Evolutionary conservation across 2,888 invertebrate species (phyloP).

Genomic region (Vesta saturnalis): DNA sequence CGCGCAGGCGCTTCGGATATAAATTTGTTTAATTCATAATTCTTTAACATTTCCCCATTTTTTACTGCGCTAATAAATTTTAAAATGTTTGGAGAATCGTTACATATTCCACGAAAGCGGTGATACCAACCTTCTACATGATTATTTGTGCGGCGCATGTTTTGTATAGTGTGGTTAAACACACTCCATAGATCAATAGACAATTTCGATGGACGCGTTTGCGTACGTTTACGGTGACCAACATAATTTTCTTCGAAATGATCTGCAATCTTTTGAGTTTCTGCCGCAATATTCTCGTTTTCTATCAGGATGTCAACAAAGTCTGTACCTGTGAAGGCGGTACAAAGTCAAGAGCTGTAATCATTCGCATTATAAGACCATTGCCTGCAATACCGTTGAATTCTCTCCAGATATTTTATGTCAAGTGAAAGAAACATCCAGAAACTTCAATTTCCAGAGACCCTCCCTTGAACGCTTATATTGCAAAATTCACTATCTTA

Average conservation of each 20-base stretch:
- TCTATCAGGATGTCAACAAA: background rate
- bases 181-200: no score
- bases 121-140: no score
- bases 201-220: background rate
- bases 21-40: background rate
- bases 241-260: background rate
- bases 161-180: no score
- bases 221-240: background rate
- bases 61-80: no score
- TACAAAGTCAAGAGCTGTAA: background rate
- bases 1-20: background rate
- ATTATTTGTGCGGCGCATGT: no score
- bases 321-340: background rate
- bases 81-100: no score
- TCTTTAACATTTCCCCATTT: background rate
- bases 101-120: no score
- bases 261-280: background rate
- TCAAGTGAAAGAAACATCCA: no score
- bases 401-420: no score
- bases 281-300: background rate
- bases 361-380: background rate
- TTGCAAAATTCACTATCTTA: background rate
- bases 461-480: background rate
- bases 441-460: no score
- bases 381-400: no score